Evolutionary conservation across 2,797 vertebrate species (phyloP).

Genomic region (Lophotriccus pileatus): DNA sequence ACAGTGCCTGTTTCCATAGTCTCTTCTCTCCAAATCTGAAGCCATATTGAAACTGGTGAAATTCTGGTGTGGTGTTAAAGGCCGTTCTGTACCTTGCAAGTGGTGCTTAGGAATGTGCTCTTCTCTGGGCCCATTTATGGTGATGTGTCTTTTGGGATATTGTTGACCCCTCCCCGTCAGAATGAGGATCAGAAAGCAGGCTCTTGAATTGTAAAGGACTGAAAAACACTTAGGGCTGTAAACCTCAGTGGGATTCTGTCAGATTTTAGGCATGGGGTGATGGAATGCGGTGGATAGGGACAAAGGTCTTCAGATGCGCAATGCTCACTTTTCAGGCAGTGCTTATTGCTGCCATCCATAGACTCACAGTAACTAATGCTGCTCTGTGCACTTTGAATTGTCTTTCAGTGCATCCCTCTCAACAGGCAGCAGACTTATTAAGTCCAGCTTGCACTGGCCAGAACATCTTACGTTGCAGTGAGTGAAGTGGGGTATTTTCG

Average conservation of each 20-base stretch:
- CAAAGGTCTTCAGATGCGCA: background rate
- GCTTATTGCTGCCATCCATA: background rate
- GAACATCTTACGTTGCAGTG: background rate
- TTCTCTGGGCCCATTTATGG: background rate
- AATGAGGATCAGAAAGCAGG: background rate
- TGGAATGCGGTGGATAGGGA: background rate
- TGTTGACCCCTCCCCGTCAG: background rate
- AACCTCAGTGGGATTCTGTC: background rate
- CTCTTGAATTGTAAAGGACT: background rate
- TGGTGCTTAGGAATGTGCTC: background rate
- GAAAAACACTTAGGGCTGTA: background rate
- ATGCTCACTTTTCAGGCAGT: background rate
- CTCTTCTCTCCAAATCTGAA: background rate
- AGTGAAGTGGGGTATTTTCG: background rate
- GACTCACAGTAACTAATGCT: background rate
- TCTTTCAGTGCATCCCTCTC: background rate
- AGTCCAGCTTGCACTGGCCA: background rate
- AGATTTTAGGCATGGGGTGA: background rate
- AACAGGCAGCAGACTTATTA: background rate
- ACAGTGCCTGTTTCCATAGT: background rate
- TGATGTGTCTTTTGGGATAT: background rate
- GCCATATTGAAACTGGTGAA: background rate
- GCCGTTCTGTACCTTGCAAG: background rate
- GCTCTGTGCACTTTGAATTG: background rate
- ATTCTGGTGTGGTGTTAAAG: background rate